Percentiles rank a stretch among this genome's conserved stretches.
Evolutionary conservation across 2,113 vertebrate genomes (phyloP).

Genomic region (Raja brachyura): DNA sequence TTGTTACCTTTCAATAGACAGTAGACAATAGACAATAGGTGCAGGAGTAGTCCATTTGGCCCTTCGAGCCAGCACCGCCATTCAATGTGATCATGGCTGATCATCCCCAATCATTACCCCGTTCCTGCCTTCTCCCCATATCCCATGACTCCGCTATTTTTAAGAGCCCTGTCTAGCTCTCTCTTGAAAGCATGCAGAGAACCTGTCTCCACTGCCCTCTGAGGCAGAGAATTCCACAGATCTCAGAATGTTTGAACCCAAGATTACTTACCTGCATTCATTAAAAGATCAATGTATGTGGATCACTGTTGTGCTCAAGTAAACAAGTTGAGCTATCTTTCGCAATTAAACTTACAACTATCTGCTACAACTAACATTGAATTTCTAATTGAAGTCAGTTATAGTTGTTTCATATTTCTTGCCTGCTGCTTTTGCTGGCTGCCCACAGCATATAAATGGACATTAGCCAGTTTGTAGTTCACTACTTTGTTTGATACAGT

Average conservation of each 20-base stretch:
- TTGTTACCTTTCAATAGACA: too few relatives aligned
- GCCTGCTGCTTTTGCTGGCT: not conserved
- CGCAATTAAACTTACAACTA: not conserved
- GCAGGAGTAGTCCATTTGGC: too few relatives aligned
- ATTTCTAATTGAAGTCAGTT: not conserved
- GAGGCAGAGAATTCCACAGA: too few relatives aligned
- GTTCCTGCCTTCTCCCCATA: too few relatives aligned
- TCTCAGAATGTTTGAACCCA: not conserved
- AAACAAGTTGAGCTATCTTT: not conserved
- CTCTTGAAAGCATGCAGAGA: too few relatives aligned
- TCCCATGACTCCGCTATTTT: too few relatives aligned
- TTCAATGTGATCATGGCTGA: too few relatives aligned
- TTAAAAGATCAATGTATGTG: not conserved
- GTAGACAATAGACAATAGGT: too few relatives aligned
- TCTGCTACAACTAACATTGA: not conserved
- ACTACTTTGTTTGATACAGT: not conserved
- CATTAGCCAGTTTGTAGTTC: not conserved
- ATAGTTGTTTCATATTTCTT: not conserved
- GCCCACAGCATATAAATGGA: not conserved
- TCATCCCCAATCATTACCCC: too few relatives aligned
- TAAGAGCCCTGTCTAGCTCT: too few relatives aligned
- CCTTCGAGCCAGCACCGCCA: too few relatives aligned
- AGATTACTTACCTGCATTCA: not conserved
- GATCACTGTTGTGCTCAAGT: not conserved
- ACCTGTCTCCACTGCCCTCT: too few relatives aligned